Percentiles rank a stretch among this genome's conserved stretches.
phyloP scores from a whole-genome alignment of 2,888 invertebrate genomes.

The Myopa tessellatipennis region DNA sequence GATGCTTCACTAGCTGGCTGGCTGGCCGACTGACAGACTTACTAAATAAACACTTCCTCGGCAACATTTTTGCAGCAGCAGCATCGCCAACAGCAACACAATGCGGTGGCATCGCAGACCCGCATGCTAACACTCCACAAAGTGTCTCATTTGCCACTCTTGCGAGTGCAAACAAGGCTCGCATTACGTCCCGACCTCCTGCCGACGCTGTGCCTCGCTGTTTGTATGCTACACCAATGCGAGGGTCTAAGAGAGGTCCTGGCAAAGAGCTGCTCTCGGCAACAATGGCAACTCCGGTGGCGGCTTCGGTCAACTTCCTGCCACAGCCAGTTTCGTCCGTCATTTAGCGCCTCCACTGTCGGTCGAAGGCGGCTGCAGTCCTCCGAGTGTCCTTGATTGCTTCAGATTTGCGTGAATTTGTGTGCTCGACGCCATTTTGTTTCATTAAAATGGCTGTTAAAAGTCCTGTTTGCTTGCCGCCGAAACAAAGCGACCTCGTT shows the following conservation, averaged over 20 bases:
- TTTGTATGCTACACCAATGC: not conserved
- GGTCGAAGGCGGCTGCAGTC: not conserved
- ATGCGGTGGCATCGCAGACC: not conserved
- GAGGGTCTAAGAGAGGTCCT: not conserved
- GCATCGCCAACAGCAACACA: not conserved
- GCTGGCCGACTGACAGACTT: not conserved
- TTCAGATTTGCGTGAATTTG: conserved; percentile 13
- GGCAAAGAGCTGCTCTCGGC: not conserved
- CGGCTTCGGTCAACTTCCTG: conserved; percentile 15
- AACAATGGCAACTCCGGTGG: not conserved
- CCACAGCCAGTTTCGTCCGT: conserved; percentile 21
- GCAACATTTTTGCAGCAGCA: not conserved
- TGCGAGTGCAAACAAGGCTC: conserved; percentile 11
- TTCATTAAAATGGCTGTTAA: conserved; percentile 31
- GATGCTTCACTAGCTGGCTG: not conserved
- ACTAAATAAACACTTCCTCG: not conserved
- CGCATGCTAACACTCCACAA: not conserved
- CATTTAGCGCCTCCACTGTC: conserved; percentile 17
- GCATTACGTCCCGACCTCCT: not conserved
- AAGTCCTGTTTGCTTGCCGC: conserved; percentile 12
- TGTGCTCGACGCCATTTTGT: conserved; percentile 29
- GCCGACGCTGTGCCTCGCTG: not conserved
- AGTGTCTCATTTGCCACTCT: conserved; percentile 1
- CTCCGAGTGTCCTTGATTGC: conserved; percentile 10
- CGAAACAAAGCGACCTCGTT: conserved; percentile 7